Conservation (phyloP, 2,797 vertebrate species). For the Kryptopterus vitreolus region DNA sequence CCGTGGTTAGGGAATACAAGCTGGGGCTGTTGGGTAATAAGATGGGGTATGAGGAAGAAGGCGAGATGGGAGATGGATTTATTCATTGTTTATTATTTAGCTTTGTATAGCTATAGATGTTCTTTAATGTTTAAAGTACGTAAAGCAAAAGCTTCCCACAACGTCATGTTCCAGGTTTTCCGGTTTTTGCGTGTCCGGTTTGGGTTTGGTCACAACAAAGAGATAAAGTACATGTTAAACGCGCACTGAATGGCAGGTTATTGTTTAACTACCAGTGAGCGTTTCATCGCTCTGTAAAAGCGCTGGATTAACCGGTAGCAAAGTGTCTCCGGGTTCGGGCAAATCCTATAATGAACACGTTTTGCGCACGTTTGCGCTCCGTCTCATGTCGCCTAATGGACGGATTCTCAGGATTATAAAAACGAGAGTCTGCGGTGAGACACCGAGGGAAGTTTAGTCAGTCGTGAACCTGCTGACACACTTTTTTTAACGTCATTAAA, state of each 20-base stretch:
- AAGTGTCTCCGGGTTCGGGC: not conserved
- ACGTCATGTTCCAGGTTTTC: constrained; percentile 6
- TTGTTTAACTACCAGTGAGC: not conserved
- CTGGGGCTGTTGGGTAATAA: constrained; percentile 14
- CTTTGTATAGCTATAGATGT: not conserved
- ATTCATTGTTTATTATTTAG: not conserved
- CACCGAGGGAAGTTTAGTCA: not conserved
- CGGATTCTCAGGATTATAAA: constrained; percentile 4
- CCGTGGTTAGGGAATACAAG: not conserved
- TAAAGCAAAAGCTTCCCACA: not conserved
- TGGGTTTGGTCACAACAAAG: constrained; percentile 28
- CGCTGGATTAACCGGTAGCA: not conserved
- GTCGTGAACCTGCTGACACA: not conserved
- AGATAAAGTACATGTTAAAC: not conserved
- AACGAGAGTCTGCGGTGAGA: not conserved
- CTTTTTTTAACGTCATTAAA: not conserved
- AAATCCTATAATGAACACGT: not conserved
- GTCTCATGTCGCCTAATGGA: not conserved
- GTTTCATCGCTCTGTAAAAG: constrained; percentile 9
- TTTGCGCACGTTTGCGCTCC: not conserved
- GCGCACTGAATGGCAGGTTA: constrained; percentile 2
- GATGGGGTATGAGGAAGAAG: not conserved
- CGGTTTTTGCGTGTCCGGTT: not conserved
- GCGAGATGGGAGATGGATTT: not conserved
- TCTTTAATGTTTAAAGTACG: not conserved